These are phyloP conservation scores for Copsychus sechellarum DNA, from an alignment of 2,113 vertebrate genomes.

Conservation along the genomic window DNA sequence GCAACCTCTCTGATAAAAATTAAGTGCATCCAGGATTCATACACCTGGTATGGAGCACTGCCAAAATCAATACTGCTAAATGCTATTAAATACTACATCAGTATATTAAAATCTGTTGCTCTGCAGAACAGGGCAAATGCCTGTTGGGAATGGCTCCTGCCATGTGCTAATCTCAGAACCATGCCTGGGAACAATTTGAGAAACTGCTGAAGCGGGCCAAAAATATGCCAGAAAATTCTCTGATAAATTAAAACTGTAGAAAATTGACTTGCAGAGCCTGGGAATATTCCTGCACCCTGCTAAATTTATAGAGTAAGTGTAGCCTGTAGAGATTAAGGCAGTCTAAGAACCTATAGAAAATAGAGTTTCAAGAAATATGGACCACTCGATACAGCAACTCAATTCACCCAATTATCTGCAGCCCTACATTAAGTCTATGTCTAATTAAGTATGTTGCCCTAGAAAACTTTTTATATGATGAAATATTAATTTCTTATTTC, in stretches of 20 bases:
- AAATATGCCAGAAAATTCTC: slow-evolving; percentile 11
- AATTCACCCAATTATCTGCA: not conserved
- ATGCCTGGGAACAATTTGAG: slow-evolving; percentile 11
- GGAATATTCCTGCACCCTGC: not conserved
- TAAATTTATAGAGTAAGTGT: not conserved
- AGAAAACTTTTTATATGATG: not conserved
- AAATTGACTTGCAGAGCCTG: not conserved
- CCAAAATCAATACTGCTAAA: slow-evolving; percentile 18
- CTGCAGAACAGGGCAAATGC: not conserved
- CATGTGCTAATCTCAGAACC: not conserved
- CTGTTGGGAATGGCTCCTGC: not conserved
- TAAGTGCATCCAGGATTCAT: not conserved
- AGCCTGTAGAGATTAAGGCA: not conserved
- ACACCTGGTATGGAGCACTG: not conserved
- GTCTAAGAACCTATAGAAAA: not conserved
- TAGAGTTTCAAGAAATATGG: not conserved
- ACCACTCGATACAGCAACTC: not conserved
- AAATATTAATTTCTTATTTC: not conserved
- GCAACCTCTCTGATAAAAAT: not conserved
- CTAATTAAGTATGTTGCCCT: not conserved
- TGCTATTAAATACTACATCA: not conserved
- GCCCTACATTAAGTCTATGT: not conserved
- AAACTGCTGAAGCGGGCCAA: not conserved
- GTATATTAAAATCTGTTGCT: not conserved
- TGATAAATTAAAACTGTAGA: not conserved